Percentiles rank a stretch among this genome's conserved stretches.
Conservation (phyloP, 2,888 invertebrate species). For the Nomada goodeniana region DNA sequence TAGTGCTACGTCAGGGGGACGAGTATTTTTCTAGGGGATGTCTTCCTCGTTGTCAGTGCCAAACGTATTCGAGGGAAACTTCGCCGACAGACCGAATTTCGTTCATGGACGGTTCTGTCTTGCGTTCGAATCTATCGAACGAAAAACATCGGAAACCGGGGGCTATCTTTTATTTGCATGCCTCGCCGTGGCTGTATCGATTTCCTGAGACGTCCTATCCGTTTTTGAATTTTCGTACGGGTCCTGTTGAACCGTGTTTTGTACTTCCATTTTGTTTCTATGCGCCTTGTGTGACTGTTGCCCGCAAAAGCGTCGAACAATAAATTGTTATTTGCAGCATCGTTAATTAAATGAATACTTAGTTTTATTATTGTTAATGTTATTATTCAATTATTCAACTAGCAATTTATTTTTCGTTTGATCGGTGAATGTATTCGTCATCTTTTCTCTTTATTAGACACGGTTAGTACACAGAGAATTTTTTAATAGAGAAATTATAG, state of each 20-base stretch:
- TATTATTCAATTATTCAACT: too few relatives aligned
- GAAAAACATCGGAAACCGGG: constrained; percentile 11
- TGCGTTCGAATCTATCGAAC: constrained; percentile 10
- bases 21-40: constrained; percentile 45
- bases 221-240: background rate
- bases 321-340: too few relatives aligned
- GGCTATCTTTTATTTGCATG: constrained; percentile 19
- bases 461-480: too few relatives aligned
- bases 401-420: too few relatives aligned
- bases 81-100: constrained; percentile 39
- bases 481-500: too few relatives aligned
- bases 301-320: too few relatives aligned
- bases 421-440: too few relatives aligned
- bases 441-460: too few relatives aligned
- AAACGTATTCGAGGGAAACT: constrained; percentile 29
- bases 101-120: constrained; percentile 4
- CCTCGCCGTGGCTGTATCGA: background rate
- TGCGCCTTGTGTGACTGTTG: too few relatives aligned
- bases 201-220: background rate
- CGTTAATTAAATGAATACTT: too few relatives aligned
- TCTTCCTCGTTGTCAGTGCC: constrained; percentile 41
- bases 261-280: background rate
- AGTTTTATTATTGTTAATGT: too few relatives aligned
- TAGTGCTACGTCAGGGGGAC: constrained; percentile 33
- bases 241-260: background rate